Percentiles rank a stretch among this genome's conserved stretches.
These are phyloP conservation scores for Tangara arthus DNA, from an alignment of 2,797 vertebrate genomes.

Conservation along the genomic window DNA sequence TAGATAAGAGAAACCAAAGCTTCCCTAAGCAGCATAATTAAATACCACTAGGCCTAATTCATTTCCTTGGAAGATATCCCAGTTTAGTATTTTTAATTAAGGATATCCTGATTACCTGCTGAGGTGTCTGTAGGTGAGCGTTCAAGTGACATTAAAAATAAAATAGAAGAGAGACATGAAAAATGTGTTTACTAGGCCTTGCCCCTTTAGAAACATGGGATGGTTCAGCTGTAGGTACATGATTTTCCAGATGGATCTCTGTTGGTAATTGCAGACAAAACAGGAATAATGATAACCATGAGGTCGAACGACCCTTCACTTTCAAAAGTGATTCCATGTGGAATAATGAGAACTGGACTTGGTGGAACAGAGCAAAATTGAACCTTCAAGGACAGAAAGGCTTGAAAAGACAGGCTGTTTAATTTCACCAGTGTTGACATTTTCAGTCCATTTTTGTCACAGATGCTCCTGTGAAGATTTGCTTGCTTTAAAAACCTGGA, in stretches of 20 bases:
- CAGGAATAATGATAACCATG: not conserved
- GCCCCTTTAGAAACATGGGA: not conserved
- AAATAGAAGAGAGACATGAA: not conserved
- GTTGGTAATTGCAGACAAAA: not conserved
- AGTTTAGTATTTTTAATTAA: slow-evolving; percentile 67
- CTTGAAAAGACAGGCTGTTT: slow-evolving; percentile 24
- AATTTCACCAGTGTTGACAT: not conserved
- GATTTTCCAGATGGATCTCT: not conserved
- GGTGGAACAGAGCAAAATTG: not conserved
- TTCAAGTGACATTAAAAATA: slow-evolving; percentile 32
- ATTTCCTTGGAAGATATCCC: slow-evolving; percentile 65
- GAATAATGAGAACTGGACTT: not conserved
- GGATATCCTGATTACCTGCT: slow-evolving; percentile 36
- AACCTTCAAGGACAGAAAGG: not conserved
- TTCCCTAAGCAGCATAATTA: slow-evolving; percentile 33
- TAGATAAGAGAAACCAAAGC: not conserved
- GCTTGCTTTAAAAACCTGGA: not conserved
- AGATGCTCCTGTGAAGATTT: slow-evolving; percentile 7
- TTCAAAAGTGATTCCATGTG: not conserved
- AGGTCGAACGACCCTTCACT: not conserved
- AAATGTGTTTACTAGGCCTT: not conserved
- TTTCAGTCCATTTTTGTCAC: not conserved
- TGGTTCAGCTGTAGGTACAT: not conserved
- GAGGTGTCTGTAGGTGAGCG: not conserved
- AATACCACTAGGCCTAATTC: slow-evolving; percentile 52